phyloP scores from a whole-genome alignment of 2,888 invertebrate species.

The Andrena fulva region DNA sequence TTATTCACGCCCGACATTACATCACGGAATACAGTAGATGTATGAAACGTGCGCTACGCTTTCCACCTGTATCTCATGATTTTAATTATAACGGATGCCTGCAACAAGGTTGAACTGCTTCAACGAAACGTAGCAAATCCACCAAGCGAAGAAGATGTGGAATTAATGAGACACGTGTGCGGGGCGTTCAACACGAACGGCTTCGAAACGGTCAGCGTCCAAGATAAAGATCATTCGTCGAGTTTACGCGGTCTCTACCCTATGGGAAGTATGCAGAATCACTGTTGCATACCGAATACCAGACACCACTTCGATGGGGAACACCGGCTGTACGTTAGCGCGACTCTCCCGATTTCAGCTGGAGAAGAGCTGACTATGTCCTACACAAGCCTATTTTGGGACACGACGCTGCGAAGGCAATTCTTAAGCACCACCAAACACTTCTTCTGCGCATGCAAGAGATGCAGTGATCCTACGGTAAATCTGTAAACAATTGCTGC shows the following conservation, averaged over 20 bases:
- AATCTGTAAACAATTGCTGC: conserved; percentile 10
- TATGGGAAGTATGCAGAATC: conserved; percentile 89
- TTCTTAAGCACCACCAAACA: conserved; percentile 89
- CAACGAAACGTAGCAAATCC: conserved; percentile 85
- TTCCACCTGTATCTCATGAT: not conserved
- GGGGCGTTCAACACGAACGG: conserved; percentile 89
- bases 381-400: conserved; percentile 89
- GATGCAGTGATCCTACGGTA: conserved; percentile 89
- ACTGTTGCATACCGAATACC: conserved; percentile 89
- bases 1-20: no score
- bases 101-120: conserved; percentile 79
- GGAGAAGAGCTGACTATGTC: conserved; percentile 89
- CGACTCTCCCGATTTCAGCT: conserved; percentile 87
- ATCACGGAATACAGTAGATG: not conserved
- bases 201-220: conserved; percentile 87
- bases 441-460: conserved; percentile 88
- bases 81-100: conserved; percentile 14
- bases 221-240: conserved; percentile 82
- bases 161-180: conserved; percentile 87
- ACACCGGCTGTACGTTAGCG: conserved; percentile 87
- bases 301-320: conserved; percentile 87
- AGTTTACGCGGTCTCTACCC: conserved; percentile 89
- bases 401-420: conserved; percentile 88
- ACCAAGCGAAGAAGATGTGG: conserved; percentile 86
- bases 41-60: not conserved